A percentile compares a stretch with the other conserved stretches of the same genome.
Evolutionary conservation across 53 echinoderm and acorn worm species (phyloP).

Genomic region (Paracentrotus lividus): DNA sequence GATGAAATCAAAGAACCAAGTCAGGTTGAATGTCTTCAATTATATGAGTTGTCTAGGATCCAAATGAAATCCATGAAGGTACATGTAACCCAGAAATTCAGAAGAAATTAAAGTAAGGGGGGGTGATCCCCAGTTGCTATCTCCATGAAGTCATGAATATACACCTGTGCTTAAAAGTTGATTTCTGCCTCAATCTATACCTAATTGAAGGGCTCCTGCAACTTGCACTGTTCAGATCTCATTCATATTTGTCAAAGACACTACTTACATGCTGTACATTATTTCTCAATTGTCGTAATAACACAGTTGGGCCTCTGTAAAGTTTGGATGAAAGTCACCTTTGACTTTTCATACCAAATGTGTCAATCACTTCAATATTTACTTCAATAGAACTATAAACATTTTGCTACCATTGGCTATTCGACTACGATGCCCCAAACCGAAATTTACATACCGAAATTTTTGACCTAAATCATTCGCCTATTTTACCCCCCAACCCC

Average conservation of each 20-base stretch:
- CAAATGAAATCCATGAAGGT: neutral
- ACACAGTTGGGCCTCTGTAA: neutral
- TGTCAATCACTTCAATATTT: too few relatives aligned
- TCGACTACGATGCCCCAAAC: too few relatives aligned
- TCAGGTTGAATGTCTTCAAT: constrained; percentile 23
- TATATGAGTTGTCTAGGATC: neutral
- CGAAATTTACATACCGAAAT: too few relatives aligned
- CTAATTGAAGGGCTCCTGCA: neutral
- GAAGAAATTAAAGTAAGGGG: neutral
- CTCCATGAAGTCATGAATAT: neutral
- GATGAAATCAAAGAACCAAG: neutral
- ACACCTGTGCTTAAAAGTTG: constrained; percentile 22
- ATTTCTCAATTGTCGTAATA: neutral
- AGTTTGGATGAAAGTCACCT: neutral
- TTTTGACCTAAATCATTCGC: too few relatives aligned
- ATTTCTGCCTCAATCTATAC: neutral
- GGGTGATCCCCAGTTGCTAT: neutral
- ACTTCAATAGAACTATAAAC: too few relatives aligned
- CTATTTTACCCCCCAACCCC: too few relatives aligned
- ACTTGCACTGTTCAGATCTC: neutral
- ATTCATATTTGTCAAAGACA: neutral
- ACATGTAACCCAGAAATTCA: neutral
- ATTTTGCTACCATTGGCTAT: too few relatives aligned
- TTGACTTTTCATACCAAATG: neutral
- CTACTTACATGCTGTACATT: too few relatives aligned